Conservation (phyloP, 2,113 vertebrate genomes). For the Pitta sordida region DNA sequence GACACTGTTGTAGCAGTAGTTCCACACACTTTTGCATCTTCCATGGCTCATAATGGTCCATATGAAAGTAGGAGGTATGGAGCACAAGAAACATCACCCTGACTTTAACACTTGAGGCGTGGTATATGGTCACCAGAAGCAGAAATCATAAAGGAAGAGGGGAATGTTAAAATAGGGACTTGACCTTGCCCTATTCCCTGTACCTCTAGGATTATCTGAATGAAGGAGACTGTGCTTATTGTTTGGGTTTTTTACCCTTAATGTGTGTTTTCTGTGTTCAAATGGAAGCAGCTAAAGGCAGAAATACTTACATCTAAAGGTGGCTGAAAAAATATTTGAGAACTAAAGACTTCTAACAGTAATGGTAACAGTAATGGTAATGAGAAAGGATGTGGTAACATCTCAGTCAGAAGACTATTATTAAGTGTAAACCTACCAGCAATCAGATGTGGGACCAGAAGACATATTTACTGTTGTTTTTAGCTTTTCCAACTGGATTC, state of each 20-base stretch:
- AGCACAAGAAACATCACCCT: accelerated
- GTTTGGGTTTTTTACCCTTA: not conserved
- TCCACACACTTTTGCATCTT: not conserved
- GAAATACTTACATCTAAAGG: not conserved
- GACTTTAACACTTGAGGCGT: not conserved
- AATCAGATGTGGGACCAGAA: not conserved
- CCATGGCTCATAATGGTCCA: not conserved
- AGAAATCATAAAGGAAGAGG: not conserved
- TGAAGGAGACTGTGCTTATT: not conserved
- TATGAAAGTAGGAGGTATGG: not conserved
- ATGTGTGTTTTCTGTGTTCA: not conserved
- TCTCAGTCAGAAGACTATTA: not conserved
- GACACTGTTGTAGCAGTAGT: not conserved
- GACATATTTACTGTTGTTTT: not conserved
- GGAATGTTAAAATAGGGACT: not conserved
- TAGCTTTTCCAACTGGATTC: not conserved
- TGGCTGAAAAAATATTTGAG: not conserved
- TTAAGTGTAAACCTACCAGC: not conserved
- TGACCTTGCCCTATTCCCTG: not conserved
- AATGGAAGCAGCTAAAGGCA: not conserved
- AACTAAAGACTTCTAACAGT: slow-evolving; percentile 68
- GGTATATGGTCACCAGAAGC: not conserved
- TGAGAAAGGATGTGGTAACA: slow-evolving; percentile 71
- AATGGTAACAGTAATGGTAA: slow-evolving; percentile 67
- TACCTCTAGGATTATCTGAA: not conserved